phyloP scores from a whole-genome alignment of 2,113 vertebrate species.

The Toxotes jaculatrix region DNA sequence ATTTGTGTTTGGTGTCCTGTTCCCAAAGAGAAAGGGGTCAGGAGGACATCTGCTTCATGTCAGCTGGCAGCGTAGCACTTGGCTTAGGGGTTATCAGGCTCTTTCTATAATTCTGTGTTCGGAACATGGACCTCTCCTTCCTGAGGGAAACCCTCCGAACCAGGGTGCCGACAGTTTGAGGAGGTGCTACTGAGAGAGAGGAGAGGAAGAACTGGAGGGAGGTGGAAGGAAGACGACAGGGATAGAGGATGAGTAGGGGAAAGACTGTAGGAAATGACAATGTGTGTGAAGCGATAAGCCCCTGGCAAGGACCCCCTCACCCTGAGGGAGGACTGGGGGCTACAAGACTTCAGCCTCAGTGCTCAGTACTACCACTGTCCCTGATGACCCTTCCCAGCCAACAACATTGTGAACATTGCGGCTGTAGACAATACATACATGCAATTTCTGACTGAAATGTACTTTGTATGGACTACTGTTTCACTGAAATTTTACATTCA shows the following conservation, averaged over 20 bases:
- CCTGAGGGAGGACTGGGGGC: constrained; percentile 65
- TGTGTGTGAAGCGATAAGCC: constrained; percentile 76
- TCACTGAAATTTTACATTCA: not conserved
- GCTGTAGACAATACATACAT: constrained; percentile 21
- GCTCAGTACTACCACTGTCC: constrained; percentile 44
- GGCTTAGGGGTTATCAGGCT: constrained; percentile 78
- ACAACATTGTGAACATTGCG: not conserved
- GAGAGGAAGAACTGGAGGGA: constrained; percentile 25
- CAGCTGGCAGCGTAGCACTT: constrained; percentile 74
- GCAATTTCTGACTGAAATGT: constrained; percentile 7
- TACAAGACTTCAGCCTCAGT: constrained; percentile 70
- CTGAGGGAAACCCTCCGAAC: constrained; percentile 73
- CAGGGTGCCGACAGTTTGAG: constrained; percentile 73
- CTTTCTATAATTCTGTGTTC: constrained; percentile 73
- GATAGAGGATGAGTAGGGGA: constrained; percentile 37
- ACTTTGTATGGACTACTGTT: not conserved
- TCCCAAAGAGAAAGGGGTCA: constrained; percentile 75
- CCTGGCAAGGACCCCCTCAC: constrained; percentile 59
- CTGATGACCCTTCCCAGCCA: constrained; percentile 48
- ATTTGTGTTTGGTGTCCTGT: constrained; percentile 63
- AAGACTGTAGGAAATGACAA: constrained; percentile 67
- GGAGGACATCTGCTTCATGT: constrained; percentile 82
- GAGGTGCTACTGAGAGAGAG: constrained; percentile 50
- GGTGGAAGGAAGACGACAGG: constrained; percentile 43
- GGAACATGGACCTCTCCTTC: constrained; percentile 76